phyloP scores from a whole-genome alignment of 2,888 invertebrate genomes.

The Xiphydria camelus region DNA sequence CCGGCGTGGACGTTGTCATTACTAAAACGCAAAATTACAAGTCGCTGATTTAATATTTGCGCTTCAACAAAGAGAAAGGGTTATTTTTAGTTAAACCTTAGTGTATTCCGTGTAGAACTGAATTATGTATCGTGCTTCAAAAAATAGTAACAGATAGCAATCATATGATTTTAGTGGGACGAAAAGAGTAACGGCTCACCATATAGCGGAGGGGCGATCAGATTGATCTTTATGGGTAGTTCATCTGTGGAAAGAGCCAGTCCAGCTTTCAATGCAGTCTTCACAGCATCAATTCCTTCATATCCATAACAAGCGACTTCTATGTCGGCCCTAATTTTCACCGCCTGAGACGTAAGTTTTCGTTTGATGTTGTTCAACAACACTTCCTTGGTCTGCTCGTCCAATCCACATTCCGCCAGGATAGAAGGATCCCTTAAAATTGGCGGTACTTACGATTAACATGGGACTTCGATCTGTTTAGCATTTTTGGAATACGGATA shows the following conservation, averaged over 20 bases:
- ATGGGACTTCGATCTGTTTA: background rate
- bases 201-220: conserved; percentile 97
- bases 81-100: too few relatives aligned
- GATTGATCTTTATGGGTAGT: conserved; percentile 96
- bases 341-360: conserved; percentile 95
- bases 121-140: too few relatives aligned
- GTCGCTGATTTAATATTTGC: too few relatives aligned
- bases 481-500: conserved; percentile 31
- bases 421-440: conserved; percentile 96
- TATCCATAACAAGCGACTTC: conserved; percentile 95
- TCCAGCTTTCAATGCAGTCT: conserved; percentile 87
- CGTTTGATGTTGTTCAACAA: conserved; percentile 92
- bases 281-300: conserved; percentile 98
- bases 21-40: conserved; percentile 64
- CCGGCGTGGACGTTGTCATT: conserved; percentile 97
- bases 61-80: too few relatives aligned
- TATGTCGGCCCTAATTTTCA: conserved; percentile 91
- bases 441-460: too few relatives aligned
- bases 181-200: conserved; percentile 62
- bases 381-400: conserved; percentile 88
- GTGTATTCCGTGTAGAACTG: too few relatives aligned
- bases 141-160: too few relatives aligned
- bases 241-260: conserved; percentile 88
- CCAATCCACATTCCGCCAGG: conserved; percentile 93
- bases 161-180: too few relatives aligned